These are phyloP conservation scores for Netta rufina DNA, from an alignment of 2,797 vertebrate species.

Conservation along the genomic window DNA sequence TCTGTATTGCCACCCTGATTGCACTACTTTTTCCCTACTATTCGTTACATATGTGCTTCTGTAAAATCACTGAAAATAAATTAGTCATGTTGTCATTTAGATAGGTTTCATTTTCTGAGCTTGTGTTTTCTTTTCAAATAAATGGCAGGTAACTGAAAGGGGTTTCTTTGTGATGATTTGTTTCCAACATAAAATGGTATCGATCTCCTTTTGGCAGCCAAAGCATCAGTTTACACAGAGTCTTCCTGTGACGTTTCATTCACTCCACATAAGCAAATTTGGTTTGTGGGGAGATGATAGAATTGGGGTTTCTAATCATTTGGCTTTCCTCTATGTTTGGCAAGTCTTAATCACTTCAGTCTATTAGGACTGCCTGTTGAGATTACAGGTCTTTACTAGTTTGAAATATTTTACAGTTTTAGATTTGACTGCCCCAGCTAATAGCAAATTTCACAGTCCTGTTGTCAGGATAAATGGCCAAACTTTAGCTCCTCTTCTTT, in stretches of 20 bases:
- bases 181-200: neutral
- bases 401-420: neutral
- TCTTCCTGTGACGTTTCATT: neutral
- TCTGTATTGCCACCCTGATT: neutral
- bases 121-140: neutral
- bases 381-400: neutral
- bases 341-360: conserved; percentile 17
- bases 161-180: neutral
- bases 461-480: neutral
- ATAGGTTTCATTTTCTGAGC: neutral
- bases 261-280: neutral
- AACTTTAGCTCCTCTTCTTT: neutral
- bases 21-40: neutral
- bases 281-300: neutral
- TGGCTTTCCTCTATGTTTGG: conserved; percentile 5
- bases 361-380: neutral
- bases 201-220: neutral
- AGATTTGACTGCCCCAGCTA: neutral
- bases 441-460: neutral
- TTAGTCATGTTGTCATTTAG: neutral
- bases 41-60: neutral
- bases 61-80: neutral
- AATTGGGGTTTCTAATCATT: neutral
- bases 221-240: neutral
- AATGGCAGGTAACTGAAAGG: neutral